Evolutionary conservation across 1,140 invertebrate genomes (phyloP).

Genomic region (Nasonia vitripennis): DNA sequence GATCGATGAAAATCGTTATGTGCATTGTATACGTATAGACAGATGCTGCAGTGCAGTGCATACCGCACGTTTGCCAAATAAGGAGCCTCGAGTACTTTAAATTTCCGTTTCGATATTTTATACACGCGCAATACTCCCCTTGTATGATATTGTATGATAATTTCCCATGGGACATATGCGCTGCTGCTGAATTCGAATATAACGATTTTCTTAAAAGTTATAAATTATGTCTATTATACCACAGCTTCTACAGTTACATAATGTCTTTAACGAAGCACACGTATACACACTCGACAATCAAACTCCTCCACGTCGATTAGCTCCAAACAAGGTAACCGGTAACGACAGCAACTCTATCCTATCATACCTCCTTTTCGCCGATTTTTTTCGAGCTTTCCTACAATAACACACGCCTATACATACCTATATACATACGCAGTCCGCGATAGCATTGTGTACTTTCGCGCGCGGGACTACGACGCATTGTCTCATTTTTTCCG

Average conservation of each 20-base stretch:
- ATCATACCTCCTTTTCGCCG: too few species aligned
- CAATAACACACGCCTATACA: neutral
- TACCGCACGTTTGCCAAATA: neutral
- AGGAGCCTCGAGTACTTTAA: neutral
- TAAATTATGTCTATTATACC: too few species aligned
- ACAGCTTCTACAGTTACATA: too few species aligned
- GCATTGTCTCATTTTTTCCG: neutral
- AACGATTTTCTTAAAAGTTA: too few species aligned
- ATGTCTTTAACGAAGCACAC: too few species aligned
- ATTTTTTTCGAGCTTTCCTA: too few species aligned
- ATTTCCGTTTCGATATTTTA: conserved; percentile 2
- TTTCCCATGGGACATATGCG: neutral
- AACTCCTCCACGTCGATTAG: too few species aligned
- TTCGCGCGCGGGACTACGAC: neutral
- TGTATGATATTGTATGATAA: conserved; percentile 36
- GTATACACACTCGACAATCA: too few species aligned
- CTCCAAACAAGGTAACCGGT: too few species aligned
- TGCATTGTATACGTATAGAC: neutral
- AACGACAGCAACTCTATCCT: too few species aligned
- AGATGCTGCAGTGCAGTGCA: neutral
- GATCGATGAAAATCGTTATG: conserved; percentile 14
- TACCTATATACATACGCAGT: neutral
- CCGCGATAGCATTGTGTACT: conserved; percentile 21
- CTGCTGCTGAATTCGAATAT: neutral
- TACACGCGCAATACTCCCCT: neutral